Evolutionary conservation across 2,113 vertebrate genomes (phyloP).

Genomic region (Manacus vitellinus): DNA sequence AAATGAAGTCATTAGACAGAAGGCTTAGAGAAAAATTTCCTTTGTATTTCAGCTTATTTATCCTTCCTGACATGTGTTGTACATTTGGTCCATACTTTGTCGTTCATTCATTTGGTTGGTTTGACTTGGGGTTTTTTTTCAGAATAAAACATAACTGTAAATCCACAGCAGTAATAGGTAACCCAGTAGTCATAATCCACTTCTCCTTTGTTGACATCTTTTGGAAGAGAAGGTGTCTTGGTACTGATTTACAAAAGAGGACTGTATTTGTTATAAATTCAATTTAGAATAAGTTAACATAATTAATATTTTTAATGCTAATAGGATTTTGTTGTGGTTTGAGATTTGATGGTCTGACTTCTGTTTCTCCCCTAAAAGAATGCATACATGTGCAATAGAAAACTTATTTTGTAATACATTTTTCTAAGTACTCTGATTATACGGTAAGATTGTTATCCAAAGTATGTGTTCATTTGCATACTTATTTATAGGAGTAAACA

Average conservation of each 20-base stretch:
- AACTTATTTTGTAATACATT: background rate
- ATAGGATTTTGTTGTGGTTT: background rate
- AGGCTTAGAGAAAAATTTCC: background rate
- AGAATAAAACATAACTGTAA: background rate
- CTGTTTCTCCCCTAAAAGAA: background rate
- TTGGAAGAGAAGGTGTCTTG: background rate
- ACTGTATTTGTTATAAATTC: background rate
- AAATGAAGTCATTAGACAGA: background rate
- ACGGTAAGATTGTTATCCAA: background rate
- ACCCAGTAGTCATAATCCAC: background rate
- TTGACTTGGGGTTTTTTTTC: background rate
- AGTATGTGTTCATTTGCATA: background rate
- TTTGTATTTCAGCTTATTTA: background rate
- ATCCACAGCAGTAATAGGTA: background rate
- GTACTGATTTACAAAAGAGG: background rate
- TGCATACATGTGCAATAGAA: background rate
- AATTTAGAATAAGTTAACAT: background rate
- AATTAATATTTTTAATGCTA: background rate
- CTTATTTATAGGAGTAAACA: background rate
- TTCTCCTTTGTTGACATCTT: background rate
- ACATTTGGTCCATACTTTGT: background rate
- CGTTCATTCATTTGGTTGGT: background rate
- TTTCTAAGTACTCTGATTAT: background rate
- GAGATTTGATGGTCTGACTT: background rate
- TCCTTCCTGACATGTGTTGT: background rate